phyloP scores from a whole-genome alignment of 1,140 invertebrate genomes.

The Rhopalosiphum maidis region DNA sequence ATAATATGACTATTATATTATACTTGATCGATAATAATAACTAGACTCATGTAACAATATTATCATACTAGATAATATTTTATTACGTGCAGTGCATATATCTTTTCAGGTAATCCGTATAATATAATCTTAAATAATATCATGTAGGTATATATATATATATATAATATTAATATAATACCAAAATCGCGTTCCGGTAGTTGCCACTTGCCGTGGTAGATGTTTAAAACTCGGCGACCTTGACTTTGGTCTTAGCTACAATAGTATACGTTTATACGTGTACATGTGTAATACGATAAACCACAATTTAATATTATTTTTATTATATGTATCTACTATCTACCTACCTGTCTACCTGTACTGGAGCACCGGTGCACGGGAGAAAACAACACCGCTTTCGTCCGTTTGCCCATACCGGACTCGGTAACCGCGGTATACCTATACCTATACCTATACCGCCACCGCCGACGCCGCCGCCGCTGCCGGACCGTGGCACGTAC shows the following conservation, averaged over 20 bases:
- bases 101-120: not conserved
- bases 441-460: not conserved
- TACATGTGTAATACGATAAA: not conserved
- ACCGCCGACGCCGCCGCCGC: not conserved
- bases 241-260: not conserved
- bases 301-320: not conserved
- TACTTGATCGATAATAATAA: not conserved
- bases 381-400: not conserved
- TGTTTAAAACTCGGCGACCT: not conserved
- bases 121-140: not conserved
- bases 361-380: not conserved
- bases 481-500: not conserved
- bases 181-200: not conserved
- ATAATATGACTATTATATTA: not conserved
- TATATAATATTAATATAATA: not conserved
- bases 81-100: not conserved
- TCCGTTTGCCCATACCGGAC: not conserved
- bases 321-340: not conserved
- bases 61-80: not conserved
- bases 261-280: not conserved
- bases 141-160: too few species aligned
- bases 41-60: not conserved
- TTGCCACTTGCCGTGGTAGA: not conserved
- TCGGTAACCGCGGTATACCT: not conserved
- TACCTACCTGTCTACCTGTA: not conserved